phyloP scores from a whole-genome alignment of 2,888 invertebrate genomes.

The Agrilus biguttatus region DNA sequence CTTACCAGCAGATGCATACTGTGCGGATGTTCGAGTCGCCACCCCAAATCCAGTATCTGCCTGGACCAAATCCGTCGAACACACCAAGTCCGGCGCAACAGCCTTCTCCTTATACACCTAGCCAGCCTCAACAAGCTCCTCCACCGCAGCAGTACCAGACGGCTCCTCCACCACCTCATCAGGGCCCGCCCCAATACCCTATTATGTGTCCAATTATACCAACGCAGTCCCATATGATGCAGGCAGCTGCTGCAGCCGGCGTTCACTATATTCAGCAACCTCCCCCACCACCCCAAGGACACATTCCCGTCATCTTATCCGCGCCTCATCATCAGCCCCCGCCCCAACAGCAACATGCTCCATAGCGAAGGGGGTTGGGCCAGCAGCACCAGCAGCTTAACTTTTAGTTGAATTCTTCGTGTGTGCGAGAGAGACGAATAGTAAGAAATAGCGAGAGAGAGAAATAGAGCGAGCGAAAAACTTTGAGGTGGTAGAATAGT shows the following conservation, averaged over 20 bases:
- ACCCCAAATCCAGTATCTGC: slow-evolving; percentile 29
- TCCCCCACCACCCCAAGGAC: slow-evolving; percentile 32
- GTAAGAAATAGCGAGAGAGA: too few species aligned
- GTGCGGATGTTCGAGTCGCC: slow-evolving; percentile 57
- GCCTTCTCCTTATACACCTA: slow-evolving; percentile 18
- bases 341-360: slow-evolving; percentile 20
- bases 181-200: slow-evolving; percentile 38
- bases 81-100: slow-evolving; percentile 31
- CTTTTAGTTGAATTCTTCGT: too few species aligned
- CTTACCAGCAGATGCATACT: slow-evolving; percentile 34
- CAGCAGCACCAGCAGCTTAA: too few species aligned
- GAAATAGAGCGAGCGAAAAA: too few species aligned
- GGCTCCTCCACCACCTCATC: slow-evolving; percentile 37
- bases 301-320: slow-evolving; percentile 32
- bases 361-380: slow-evolving; percentile 1
- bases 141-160: slow-evolving; percentile 43
- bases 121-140: slow-evolving; percentile 26
- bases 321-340: slow-evolving; percentile 30
- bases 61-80: slow-evolving; percentile 35
- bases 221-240: slow-evolving; percentile 36
- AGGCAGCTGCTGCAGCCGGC: slow-evolving; percentile 12
- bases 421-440: too few species aligned
- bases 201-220: slow-evolving; percentile 45
- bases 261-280: slow-evolving; percentile 37
- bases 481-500: too few species aligned